Percentiles rank a stretch among this genome's conserved stretches.
phyloP scores from a whole-genome alignment of 2,888 invertebrate species.

The Melieria omissa region DNA sequence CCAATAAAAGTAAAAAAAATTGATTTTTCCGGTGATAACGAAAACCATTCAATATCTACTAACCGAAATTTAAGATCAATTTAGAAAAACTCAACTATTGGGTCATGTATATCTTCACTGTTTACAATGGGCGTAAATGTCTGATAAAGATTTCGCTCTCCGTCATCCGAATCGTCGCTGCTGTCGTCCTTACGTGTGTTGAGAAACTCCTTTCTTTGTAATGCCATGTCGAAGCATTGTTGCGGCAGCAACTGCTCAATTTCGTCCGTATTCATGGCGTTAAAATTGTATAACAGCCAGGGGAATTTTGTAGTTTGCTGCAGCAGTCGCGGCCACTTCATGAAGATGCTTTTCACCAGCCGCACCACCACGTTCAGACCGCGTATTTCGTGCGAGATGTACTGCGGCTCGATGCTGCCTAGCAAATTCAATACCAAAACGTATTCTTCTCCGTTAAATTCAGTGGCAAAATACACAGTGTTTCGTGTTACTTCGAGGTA shows the following conservation, averaged over 20 bases:
- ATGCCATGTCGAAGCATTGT: slow-evolving; percentile 39
- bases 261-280: slow-evolving; percentile 45
- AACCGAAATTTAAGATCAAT: too few species aligned
- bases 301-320: slow-evolving; percentile 45
- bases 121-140: slow-evolving; percentile 46
- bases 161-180: slow-evolving; percentile 35
- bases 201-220: slow-evolving; percentile 17
- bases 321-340: slow-evolving; percentile 52
- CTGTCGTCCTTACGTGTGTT: slow-evolving; percentile 31
- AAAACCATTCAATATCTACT: too few species aligned
- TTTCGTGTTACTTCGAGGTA: slow-evolving; percentile 48
- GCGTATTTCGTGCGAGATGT: slow-evolving; percentile 54
- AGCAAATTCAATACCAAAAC: slow-evolving; percentile 48
- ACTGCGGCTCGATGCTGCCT: slow-evolving; percentile 48
- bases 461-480: slow-evolving; percentile 43
- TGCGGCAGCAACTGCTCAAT: slow-evolving; percentile 45
- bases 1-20: too few species aligned
- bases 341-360: slow-evolving; percentile 50
- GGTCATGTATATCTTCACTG: slow-evolving; percentile 46
- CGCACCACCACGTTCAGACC: slow-evolving; percentile 55
- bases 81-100: slow-evolving; percentile 28
- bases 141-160: slow-evolving; percentile 43
- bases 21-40: too few species aligned
- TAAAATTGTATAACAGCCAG: slow-evolving; percentile 51
- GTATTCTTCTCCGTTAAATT: slow-evolving; percentile 44